phyloP scores from a whole-genome alignment of 2,797 vertebrate genomes.

The Platyrinchus mystaceus region DNA sequence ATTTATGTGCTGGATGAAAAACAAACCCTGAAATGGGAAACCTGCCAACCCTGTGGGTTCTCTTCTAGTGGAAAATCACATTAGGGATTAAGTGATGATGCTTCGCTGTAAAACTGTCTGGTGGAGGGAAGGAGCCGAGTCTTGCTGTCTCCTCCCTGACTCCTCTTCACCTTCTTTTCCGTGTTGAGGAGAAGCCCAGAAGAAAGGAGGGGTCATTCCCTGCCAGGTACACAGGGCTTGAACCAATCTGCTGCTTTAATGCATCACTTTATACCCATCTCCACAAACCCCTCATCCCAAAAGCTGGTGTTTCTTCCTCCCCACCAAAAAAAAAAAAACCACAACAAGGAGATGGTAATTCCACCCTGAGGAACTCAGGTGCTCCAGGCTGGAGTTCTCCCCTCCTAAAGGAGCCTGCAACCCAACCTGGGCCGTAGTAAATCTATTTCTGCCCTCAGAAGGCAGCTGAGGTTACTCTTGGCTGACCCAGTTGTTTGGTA shows the following conservation, averaged over 20 bases:
- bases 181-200: neutral
- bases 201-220: neutral
- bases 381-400: rapidly evolving
- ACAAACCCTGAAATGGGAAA: conserved; percentile 8
- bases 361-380: rapidly evolving
- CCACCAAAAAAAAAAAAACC: neutral
- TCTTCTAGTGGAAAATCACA: conserved; percentile 6
- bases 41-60: neutral
- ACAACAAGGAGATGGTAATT: rapidly evolving
- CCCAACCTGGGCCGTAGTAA: conserved; percentile 45
- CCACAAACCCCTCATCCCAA: neutral
- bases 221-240: neutral
- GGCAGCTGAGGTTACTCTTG: conserved; percentile 72
- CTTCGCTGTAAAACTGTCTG: conserved; percentile 4
- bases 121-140: neutral
- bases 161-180: neutral
- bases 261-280: neutral
- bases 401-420: neutral
- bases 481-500: conserved; percentile 66
- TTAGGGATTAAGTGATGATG: conserved; percentile 23
- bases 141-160: neutral
- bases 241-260: neutral
- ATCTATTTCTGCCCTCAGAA: conserved; percentile 67
- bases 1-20: neutral
- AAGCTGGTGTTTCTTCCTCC: rapidly evolving